Base-by-base conservation (phyloP, 2,113 vertebrate species). In the Xenopus borealis region DNA sequence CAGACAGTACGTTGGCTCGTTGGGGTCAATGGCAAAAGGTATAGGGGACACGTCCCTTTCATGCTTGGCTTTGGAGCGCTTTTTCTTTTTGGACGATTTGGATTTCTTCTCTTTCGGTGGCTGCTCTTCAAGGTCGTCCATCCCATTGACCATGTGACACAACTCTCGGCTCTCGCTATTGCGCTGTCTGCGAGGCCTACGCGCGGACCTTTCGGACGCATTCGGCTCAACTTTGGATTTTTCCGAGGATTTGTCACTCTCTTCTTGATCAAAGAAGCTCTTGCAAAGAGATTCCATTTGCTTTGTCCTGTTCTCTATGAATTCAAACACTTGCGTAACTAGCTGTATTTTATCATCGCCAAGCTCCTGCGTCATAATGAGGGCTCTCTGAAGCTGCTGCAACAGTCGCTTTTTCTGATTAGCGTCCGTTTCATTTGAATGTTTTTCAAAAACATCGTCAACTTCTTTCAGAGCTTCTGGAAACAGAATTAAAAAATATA, bases 321-420 rank as follows among this genome's bases (percentile, higher is more conserved):
- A 83, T 86, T 99, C 97, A 0, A 95, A 92, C 94, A 99, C 97
- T 79, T 98, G 96, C 20, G 97, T 96, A 59, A 98, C 97, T 73
- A 99, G 94, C 7, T 97, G 95, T 82, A 99, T 98, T 83, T 99
- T 99, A 85, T 99, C 96, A 40, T 99, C 97, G 11, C 97, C 97
- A 23, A 99, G 88, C 83, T 99, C 97, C 80, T 98, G 97, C 82
- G 94, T 98, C 86, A 92, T 88, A 85, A 99, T 98, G 72, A 99
- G 88, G 0, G 97, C 96, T 12, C 95, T 87, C 87, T 99, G 96
- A 57, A 99, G 93, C 84, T 97, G 95, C 83, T 95, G 84, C 88
- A 98, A 94, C 71, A 98, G 89, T 0, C 96, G 93, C 74, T 97
- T 98, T 63, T 95, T 93, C 85, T 98, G 96, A 78, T 87, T 85